These are phyloP conservation scores for Ctena decussata DNA, from an alignment of 2,888 invertebrate genomes.

Conservation along the genomic window DNA sequence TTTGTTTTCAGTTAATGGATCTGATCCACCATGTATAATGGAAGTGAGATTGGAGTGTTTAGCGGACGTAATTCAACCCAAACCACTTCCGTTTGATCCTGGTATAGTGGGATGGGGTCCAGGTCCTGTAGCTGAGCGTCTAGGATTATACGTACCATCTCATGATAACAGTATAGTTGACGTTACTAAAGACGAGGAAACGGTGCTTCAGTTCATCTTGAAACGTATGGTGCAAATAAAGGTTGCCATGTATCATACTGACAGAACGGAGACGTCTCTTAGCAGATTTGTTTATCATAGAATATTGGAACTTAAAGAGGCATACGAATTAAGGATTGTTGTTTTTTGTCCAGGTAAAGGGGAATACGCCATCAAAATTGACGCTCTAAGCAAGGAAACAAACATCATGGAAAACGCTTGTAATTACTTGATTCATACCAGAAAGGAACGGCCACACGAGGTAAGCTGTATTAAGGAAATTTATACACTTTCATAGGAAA, in stretches of 20 bases:
- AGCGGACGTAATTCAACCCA: neutral
- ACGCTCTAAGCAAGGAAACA: constrained; percentile 15
- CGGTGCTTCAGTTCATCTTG: constrained; percentile 44
- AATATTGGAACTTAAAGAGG: constrained; percentile 29
- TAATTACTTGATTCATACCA: constrained; percentile 50
- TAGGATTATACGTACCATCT: constrained; percentile 55
- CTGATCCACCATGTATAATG: constrained; percentile 58
- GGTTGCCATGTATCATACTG: constrained; percentile 31
- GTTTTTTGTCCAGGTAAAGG: constrained; percentile 29
- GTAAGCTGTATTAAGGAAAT: constrained; percentile 11
- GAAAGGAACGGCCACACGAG: constrained; percentile 27
- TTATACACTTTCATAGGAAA: too few relatives aligned
- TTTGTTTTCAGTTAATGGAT: constrained; percentile 25
- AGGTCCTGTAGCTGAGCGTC: constrained; percentile 40
- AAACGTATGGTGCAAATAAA: constrained; percentile 22
- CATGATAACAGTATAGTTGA: constrained; percentile 34
- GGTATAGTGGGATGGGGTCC: constrained; percentile 60
- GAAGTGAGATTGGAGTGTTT: constrained; percentile 40
- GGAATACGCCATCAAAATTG: constrained; percentile 56
- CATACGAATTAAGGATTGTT: constrained; percentile 48
- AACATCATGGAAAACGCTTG: constrained; percentile 38
- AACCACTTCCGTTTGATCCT: constrained; percentile 58
- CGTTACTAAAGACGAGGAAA: constrained; percentile 30
- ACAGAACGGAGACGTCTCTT: constrained; percentile 22
- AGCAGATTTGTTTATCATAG: constrained; percentile 37